These are phyloP conservation scores for Phyllopteryx taeniolatus DNA, from an alignment of 2,113 vertebrate species.

Conservation along the genomic window DNA sequence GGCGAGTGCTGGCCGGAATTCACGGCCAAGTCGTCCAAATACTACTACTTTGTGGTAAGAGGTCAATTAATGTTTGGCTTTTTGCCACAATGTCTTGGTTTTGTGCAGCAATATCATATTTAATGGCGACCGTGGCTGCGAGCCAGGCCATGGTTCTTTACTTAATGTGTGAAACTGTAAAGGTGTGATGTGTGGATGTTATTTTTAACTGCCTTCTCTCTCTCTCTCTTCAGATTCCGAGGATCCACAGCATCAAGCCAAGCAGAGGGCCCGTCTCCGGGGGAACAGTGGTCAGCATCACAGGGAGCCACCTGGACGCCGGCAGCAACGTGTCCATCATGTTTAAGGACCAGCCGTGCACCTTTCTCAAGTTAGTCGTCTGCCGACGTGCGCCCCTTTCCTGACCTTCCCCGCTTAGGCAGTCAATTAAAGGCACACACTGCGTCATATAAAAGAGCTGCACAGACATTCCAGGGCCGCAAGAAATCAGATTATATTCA, in stretches of 20 bases:
- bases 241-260: constrained; percentile 83
- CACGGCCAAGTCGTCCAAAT: constrained; percentile 89
- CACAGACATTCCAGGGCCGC: background rate
- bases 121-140: constrained; percentile 44
- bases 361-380: constrained; percentile 84
- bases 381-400: constrained; percentile 14
- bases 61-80: background rate
- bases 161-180: constrained; percentile 8
- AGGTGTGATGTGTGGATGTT: background rate
- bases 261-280: constrained; percentile 89
- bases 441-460: constrained; percentile 10
- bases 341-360: constrained; percentile 89
- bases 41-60: constrained; percentile 98
- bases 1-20: constrained; percentile 86
- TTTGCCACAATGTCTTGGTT: constrained; percentile 39
- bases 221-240: constrained; percentile 75
- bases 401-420: constrained; percentile 14
- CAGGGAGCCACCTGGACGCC: constrained; percentile 88
- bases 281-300: constrained; percentile 94
- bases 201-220: background rate
- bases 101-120: constrained; percentile 53
- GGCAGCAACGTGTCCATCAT: constrained; percentile 93
- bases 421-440: constrained; percentile 42
- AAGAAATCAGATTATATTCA: constrained; percentile 2
- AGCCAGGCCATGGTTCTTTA: constrained; percentile 41